Conservation (phyloP, 2,797 vertebrate genomes). For the Cuniculus paca region DNA sequence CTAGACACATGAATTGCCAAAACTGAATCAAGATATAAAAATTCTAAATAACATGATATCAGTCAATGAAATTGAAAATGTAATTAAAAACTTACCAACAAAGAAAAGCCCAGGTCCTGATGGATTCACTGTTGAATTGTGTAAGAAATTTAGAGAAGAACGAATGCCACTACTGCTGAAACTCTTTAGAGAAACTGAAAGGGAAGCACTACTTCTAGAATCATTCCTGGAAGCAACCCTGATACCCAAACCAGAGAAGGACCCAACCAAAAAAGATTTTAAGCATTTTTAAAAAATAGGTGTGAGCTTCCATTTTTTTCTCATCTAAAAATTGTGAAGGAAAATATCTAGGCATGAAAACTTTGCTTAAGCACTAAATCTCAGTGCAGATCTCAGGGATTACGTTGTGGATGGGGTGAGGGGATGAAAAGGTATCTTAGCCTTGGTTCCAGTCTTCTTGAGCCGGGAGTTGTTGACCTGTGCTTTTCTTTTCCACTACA, state of each 20-base stretch:
- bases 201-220: background rate
- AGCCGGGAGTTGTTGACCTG: background rate
- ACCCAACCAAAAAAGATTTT: background rate
- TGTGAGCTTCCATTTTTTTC: background rate
- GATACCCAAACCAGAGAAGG: background rate
- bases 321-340: conserved; percentile 26
- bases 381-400: background rate
- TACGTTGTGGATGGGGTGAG: background rate
- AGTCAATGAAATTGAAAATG: background rate
- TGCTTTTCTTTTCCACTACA: conserved; percentile 23
- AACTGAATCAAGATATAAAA: background rate
- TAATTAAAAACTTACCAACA: background rate
- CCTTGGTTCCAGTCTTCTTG: background rate
- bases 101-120: background rate
- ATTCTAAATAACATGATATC: background rate
- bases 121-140: background rate
- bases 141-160: background rate
- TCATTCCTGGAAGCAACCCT: background rate
- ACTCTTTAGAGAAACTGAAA: background rate
- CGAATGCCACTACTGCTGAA: background rate
- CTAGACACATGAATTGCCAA: background rate
- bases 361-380: background rate
- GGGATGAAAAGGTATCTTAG: background rate
- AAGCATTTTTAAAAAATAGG: conserved; percentile 7
- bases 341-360: conserved; percentile 23